Base-by-base conservation (phyloP, 2,888 invertebrate species). In the Tridacna crocea region DNA sequence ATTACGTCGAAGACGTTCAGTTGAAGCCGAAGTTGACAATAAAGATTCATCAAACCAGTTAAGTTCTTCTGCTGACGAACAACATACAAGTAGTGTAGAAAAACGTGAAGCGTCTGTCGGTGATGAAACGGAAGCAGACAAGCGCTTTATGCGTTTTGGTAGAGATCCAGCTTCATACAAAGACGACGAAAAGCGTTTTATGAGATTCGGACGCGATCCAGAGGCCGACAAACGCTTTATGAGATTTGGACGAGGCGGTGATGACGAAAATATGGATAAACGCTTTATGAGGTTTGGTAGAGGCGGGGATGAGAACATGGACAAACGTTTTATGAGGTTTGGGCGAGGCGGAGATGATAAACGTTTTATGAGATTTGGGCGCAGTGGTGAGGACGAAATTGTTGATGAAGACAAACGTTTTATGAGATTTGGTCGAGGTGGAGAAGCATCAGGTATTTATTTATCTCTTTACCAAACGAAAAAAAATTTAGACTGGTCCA, bases 81-180 rank as follows among this genome's bases (percentile, higher is more conserved):
- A 80, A 36, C 79, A 78, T 51, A 27, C 82, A 27, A 83, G 82
- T 22, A 85, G 75, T 58, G 74, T 89, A 17, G 88, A 89, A 72
- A 87, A 88, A 65, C 85, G 84, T 36, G 84, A 83, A 72, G 88
- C 84, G 46, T 61, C 81, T 12, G 51, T 75, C 3, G 63, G 61
- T 58, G 61, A 73, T 47, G 55, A 72, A 70, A 47, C 77, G 75
- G 36, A 70, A 12, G 70, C 70, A n/a, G 90, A 90, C 24, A 92
- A 92, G 79, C 72, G 91, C 4, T 92, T 91, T 75, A 91, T 92
- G 91, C 79, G 92, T 72, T 91, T 91, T 82, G 92, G 91, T 1
- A 87, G 89, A 73, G 76, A 84, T 26, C 72, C 70, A 47, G 91
- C 89, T 26, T 77, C 84, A 55, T 79, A 68, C 4, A 81, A 79